Percentiles rank a stretch among this genome's conserved stretches.
These are phyloP conservation scores for Clarias magur DNA, from an alignment of 2,113 vertebrate species.

Conservation along the genomic window DNA sequence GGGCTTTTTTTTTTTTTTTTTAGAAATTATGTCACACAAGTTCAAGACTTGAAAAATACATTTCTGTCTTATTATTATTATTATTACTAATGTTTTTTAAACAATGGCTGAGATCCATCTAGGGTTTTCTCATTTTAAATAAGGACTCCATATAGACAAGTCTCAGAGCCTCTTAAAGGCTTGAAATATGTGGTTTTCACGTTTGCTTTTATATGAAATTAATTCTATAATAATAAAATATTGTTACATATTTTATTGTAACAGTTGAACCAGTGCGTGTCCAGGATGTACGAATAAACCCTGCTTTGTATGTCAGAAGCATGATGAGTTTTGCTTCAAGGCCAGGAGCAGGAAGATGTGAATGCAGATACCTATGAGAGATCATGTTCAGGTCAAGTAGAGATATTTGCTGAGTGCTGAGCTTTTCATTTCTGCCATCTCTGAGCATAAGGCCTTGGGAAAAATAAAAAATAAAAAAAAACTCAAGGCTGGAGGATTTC, in stretches of 20 bases:
- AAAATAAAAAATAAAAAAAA: neutral
- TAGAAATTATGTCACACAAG: neutral
- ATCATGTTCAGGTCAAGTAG: constrained; percentile 1
- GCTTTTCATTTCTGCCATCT: neutral
- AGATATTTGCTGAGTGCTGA: neutral
- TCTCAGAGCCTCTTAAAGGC: neutral
- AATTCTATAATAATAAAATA: neutral
- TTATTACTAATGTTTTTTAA: neutral
- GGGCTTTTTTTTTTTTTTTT: neutral
- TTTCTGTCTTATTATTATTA: no score
- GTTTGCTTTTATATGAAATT: neutral
- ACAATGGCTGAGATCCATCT: neutral
- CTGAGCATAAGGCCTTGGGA: neutral
- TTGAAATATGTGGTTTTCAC: neutral
- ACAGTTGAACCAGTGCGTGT: neutral
- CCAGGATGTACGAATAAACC: neutral
- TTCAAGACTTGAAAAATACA: neutral
- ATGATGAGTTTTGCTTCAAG: neutral
- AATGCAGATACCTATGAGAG: neutral
- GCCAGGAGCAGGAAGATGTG: neutral
- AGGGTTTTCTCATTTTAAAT: neutral
- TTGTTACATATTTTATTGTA: neutral
- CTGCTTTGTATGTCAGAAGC: neutral
- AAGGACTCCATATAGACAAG: neutral
- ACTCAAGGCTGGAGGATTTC: constrained; percentile 1